phyloP scores from a whole-genome alignment of 2,797 vertebrate species.

The Triplophysa yarkandensis region DNA sequence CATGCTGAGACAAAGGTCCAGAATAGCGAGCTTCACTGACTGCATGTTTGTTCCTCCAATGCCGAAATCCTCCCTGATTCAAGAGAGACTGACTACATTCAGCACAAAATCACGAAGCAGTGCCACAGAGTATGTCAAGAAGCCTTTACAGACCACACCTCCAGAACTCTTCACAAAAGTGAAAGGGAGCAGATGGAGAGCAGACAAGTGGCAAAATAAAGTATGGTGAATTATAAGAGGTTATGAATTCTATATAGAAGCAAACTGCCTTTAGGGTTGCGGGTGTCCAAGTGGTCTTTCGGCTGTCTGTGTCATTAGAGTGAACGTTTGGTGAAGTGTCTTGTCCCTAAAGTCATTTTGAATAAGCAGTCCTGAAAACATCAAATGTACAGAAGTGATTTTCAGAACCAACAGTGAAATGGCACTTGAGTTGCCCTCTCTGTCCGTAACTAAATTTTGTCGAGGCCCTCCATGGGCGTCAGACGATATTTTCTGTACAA shows the following conservation, averaged over 20 bases:
- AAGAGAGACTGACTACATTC: conserved; percentile 41
- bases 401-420: conserved; percentile 12
- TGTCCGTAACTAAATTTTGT: conserved; percentile 16
- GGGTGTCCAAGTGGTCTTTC: conserved; percentile 2
- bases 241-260: conserved; percentile 1
- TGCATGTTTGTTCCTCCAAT: conserved; percentile 51
- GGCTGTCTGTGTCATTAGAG: conserved; percentile 4
- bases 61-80: conserved; percentile 33
- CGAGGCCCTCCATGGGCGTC: conserved; percentile 3
- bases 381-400: conserved; percentile 1
- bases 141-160: conserved; percentile 26
- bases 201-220: conserved; percentile 11
- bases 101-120: conserved; percentile 27
- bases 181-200: background rate
- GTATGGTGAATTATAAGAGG: background rate
- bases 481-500: conserved; percentile 7
- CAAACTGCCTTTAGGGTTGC: background rate
- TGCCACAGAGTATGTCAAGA: conserved; percentile 40
- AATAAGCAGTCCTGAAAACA: background rate
- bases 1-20: conserved; percentile 52
- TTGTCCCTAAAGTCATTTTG: background rate
- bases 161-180: conserved; percentile 9
- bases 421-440: conserved; percentile 18
- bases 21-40: conserved; percentile 48
- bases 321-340: background rate